These are phyloP conservation scores for Spialia ferax DNA, from an alignment of 2,888 invertebrate species.

Conservation along the genomic window DNA sequence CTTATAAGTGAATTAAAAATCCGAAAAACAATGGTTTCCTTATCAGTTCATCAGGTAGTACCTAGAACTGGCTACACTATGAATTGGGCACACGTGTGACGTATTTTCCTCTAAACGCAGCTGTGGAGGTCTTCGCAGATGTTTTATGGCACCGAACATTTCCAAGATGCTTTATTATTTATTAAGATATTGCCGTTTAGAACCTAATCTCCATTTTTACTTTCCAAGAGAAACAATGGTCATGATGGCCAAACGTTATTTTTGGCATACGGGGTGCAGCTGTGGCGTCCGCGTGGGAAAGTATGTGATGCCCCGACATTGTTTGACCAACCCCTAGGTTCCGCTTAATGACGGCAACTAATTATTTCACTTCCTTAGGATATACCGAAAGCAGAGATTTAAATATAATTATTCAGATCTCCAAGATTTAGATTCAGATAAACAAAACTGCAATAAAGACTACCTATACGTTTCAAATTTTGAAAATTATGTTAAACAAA, in stretches of 20 bases:
- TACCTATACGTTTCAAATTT: too few relatives aligned
- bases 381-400: background rate
- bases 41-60: conserved; percentile 68
- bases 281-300: conserved; percentile 77
- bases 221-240: conserved; percentile 81
- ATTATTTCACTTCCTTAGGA: conserved; percentile 20
- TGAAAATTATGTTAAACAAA: too few relatives aligned
- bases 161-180: conserved; percentile 84
- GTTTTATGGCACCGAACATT: conserved; percentile 84
- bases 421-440: background rate
- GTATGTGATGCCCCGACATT: conserved; percentile 39
- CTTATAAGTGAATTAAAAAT: conserved; percentile 46
- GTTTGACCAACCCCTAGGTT: conserved; percentile 28
- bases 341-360: conserved; percentile 29
- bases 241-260: conserved; percentile 72
- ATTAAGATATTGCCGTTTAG: conserved; percentile 84
- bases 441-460: too few relatives aligned
- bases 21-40: conserved; percentile 52
- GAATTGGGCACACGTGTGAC: conserved; percentile 78
- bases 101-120: conserved; percentile 80
- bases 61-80: conserved; percentile 60
- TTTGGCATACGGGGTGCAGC: conserved; percentile 79
- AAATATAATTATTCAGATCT: background rate
- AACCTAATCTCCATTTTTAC: conserved; percentile 84
- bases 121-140: conserved; percentile 82